Evolutionary conservation across 2,113 vertebrate species (phyloP), one percentile per base, ranked within the genome.

Genomic region (Seriola aureovittata): DNA sequence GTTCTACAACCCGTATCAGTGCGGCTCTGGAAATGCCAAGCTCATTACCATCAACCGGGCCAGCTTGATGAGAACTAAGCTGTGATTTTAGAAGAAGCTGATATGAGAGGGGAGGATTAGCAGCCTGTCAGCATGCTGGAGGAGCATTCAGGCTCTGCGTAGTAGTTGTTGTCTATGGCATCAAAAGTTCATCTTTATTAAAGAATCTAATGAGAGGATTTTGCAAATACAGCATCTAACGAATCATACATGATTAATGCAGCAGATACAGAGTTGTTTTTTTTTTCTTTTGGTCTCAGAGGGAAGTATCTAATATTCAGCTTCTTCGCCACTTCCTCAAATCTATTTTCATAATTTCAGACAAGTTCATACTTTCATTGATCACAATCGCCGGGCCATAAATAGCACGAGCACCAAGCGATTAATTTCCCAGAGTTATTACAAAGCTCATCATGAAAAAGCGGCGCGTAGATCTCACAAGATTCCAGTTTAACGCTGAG

Each of bases 171-270:
- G 80, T 76, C 89, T 71, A 79, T 34, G 71, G 57, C 88, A 85
- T 94, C 89, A 92, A 85, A 85, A 91, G 90, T 92, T 93, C 81
- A 91, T 84, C 75, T 58, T 82, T 85, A 89, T 88, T 88, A 84
- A 73, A 79, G 62, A 38, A 81, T 89, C 58, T 72, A 86, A 86
- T 85, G 59, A 90, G 69, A 77, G 69, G 75, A 85, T 90, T 29
- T 89, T 80, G 77, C 71, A 77, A 86, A 81, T 63, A 71, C 59
- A 58, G 36, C 38, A n/a, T 79, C 62, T 74, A 78, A 82, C 76
- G 76, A 79, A 87, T 85, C 78, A 78, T 77, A 87, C 42, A 36
- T 52, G 71, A 89, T 86, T 50, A 48, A 21, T 71, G 78, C 10
- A 38, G 69, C 42, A 66, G 77, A 83, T 67, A 63, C 17, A 58